phyloP scores from a whole-genome alignment of 2,888 invertebrate genomes.

The Apodemia duryi region DNA sequence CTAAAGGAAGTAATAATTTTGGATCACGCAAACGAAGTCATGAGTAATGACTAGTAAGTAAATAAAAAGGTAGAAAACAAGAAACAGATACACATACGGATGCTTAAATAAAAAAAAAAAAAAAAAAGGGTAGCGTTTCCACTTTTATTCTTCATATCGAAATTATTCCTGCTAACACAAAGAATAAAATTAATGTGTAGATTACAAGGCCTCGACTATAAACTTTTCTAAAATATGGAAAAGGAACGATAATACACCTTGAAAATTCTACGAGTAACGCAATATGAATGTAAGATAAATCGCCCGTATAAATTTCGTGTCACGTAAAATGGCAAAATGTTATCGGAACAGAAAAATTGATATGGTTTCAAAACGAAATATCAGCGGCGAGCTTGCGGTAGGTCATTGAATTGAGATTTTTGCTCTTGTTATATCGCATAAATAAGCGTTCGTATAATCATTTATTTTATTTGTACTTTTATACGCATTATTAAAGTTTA shows the following conservation, averaged over 20 bases:
- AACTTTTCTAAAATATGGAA: slow-evolving; percentile 17
- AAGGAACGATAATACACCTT: slow-evolving; percentile 63
- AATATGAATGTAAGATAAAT: slow-evolving; percentile 75
- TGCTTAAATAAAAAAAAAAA: no score
- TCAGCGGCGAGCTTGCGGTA: slow-evolving; percentile 51
- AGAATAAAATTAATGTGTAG: slow-evolving; percentile 22
- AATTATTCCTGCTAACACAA: not conserved
- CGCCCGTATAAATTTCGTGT: slow-evolving; percentile 72
- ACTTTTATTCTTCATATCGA: not conserved
- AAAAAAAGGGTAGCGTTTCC: not conserved
- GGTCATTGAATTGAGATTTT: slow-evolving; percentile 53
- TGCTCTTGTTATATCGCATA: slow-evolving; percentile 19
- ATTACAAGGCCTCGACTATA: slow-evolving; percentile 10
- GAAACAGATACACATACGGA: no score
- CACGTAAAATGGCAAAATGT: slow-evolving; percentile 74
- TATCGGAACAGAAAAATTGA: slow-evolving; percentile 69
- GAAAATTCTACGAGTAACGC: slow-evolving; percentile 61
- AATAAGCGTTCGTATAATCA: not conserved
- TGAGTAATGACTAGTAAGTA: no score
- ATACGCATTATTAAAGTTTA: no score
- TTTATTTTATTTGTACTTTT: not conserved
- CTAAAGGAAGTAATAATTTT: no score
- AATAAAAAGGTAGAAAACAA: no score
- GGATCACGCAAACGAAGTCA: no score
- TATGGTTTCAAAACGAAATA: slow-evolving; percentile 57